A percentile compares a stretch with the other conserved stretches of the same genome.
phyloP scores from a whole-genome alignment of 2,888 invertebrate genomes.

The Ommatoiulus sabulosus region DNA sequence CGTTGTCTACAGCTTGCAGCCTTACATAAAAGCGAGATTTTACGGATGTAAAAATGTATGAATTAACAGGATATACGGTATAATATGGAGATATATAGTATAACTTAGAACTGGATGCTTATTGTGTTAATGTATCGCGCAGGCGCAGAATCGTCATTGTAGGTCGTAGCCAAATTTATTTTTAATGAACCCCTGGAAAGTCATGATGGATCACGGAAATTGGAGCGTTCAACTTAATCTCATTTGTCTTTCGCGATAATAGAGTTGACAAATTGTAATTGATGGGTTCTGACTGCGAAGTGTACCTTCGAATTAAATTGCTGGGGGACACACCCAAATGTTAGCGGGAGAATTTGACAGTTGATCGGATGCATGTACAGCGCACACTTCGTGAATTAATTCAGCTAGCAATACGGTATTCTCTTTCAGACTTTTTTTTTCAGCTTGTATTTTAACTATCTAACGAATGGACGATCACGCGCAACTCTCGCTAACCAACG shows the following conservation, averaged over 20 bases:
- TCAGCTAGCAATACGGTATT: not conserved
- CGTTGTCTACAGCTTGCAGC: not conserved
- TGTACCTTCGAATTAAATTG: not conserved
- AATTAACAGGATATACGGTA: not conserved
- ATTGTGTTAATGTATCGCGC: not conserved
- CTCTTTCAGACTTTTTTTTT: not conserved
- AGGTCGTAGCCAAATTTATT: not conserved
- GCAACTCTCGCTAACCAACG: not conserved
- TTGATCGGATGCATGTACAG: not conserved
- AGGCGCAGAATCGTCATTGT: not conserved
- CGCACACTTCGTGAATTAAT: not conserved
- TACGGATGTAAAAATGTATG: not conserved
- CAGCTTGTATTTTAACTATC: not conserved
- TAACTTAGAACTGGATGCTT: not conserved
- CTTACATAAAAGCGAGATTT: not conserved
- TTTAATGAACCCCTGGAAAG: slow-evolving; percentile 20
- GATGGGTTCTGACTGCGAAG: slow-evolving; percentile 21
- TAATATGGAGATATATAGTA: not conserved
- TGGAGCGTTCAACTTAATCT: slow-evolving; percentile 45
- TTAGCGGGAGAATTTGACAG: not conserved
- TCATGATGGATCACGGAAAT: slow-evolving; percentile 42
- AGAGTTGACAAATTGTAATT: slow-evolving; percentile 38
- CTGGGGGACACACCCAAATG: slow-evolving; percentile 2
- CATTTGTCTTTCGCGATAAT: slow-evolving; percentile 33
- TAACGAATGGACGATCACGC: not conserved